Base-by-base conservation (phyloP, 2,113 vertebrate species). In the Sapajus apella region DNA sequence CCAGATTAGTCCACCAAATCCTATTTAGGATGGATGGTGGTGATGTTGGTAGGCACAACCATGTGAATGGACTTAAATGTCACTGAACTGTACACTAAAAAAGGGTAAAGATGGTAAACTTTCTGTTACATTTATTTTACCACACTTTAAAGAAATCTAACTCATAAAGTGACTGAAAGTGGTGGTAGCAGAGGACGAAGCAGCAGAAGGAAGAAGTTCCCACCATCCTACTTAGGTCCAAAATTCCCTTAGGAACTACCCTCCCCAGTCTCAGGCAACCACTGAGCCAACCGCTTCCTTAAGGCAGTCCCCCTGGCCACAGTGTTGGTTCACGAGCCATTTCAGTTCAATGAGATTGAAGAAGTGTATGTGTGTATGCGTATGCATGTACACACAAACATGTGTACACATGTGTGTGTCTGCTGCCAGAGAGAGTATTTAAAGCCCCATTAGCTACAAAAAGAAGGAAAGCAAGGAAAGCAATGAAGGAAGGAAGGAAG, bases 121-220 rank as follows among this genome's bases (percentile, higher is more conserved):
- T 95, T 32, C 73, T 35, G 6, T 56, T 84, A 37, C 13, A 21
- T 45, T 9, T 56, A 76, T 77, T 87, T 93, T 93, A 55, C n/a
- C n/a, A 82, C 17, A 94, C 55, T 61, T 66, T 16, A 32, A 68
- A 68, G 16, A 68, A 18, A 68, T 68, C 58, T 79, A 94, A 89
- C 17, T 70, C 70, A 80, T 35, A 17, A 58, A 82, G 25, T 43
- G 47, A 73, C 3, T 95, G 50, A 93, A 96, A 84, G 13, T 64
- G 2, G 3, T 35, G 56, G 17, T 61, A 66, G 25, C 85, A 9
- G n/a, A 68, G 32, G 13, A 95, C 91, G 32, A 35, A 58, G 6
- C 40, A 25, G n/a, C 9, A 61, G 56, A 91, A 91, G 50, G 18
- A 97, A 68, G 72, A 81, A 35, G 17, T 56, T 47, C 16, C n/a